Base-by-base conservation (phyloP, 2,113 vertebrate species). In the Callipepla squamata region DNA sequence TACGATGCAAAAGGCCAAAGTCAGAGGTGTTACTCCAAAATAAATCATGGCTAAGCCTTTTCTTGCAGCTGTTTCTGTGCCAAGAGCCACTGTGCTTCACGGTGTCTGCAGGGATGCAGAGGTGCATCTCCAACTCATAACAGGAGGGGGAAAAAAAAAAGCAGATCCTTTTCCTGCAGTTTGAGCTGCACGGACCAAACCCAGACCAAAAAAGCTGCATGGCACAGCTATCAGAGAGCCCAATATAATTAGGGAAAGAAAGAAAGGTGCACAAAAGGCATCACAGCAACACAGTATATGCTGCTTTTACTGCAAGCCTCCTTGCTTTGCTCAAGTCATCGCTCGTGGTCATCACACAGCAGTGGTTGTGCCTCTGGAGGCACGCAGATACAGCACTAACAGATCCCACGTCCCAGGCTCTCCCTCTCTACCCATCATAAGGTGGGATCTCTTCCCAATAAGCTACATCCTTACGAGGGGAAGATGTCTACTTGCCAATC, bases 401-500 rank as follows among this genome's bases (percentile, higher is more conserved):
- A 53, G 83, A 44, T 62, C 12, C 72, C 5, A 50, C 23, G 57
- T 92, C 73, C 75, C 0, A 0, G 69, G 76, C 7, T 23, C 72
- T 80, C 83, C 55, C 55, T 57, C 88, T 77, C 15, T 0, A 62
- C 74, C 74, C 59, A 69, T 80, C 83, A 80, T 16, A 16, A 2
- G 2, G 13, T 0, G 2, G 59, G 55, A 78, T 30, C 55, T 42
- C 36, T 36, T 57, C 61, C 81, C 59, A 90, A 90, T 67, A 80
- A 85, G 42, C 47, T 65, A 45, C n/a, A 48, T 36, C 73, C 55
- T 67, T 57, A 81, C 73, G 84, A 65, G 78, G 90, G 80, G 80
- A 65, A 0, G 44, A 30, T 57, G 0, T 0, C 15, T 66, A 53
- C 53, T 85, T 34, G 7, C 74, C 80, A 25, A 80, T 30, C 34